These are phyloP conservation scores for Ostrea denselamellosa DNA, from an alignment of 1,140 invertebrate genomes.

Conservation along the genomic window DNA sequence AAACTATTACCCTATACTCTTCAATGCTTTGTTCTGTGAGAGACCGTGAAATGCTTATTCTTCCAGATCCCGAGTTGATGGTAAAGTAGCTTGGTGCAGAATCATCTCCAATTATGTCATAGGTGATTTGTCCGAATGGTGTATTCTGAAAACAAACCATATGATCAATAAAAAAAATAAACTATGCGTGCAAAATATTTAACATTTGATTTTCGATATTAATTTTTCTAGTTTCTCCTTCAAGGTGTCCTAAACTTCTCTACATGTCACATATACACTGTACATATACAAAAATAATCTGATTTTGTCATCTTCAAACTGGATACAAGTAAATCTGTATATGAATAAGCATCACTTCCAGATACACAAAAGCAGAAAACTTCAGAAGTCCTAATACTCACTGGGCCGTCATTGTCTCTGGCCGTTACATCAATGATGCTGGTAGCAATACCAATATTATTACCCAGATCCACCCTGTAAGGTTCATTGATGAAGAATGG, in stretches of 20 bases:
- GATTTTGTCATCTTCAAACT: too few species aligned
- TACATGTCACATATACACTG: too few species aligned
- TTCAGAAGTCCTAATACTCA: constrained; percentile 43
- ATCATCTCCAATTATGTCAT: constrained; percentile 59
- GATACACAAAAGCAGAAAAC: background rate
- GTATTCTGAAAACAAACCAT: constrained; percentile 17
- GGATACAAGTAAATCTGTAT: too few species aligned
- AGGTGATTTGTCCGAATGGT: constrained; percentile 54
- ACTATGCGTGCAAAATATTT: background rate
- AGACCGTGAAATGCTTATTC: constrained; percentile 36
- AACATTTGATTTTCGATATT: background rate
- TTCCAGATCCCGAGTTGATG: constrained; percentile 44
- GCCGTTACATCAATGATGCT: constrained; percentile 39
- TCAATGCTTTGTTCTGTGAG: constrained; percentile 21
- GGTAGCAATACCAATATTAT: constrained; percentile 24
- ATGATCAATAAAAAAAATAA: background rate
- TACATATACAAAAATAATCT: too few species aligned
- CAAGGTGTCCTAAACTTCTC: too few species aligned
- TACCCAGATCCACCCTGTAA: constrained; percentile 55
- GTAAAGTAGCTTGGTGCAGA: constrained; percentile 54
- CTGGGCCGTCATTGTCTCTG: constrained; percentile 39
- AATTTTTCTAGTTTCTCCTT: too few species aligned
- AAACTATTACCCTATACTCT: constrained; percentile 46
- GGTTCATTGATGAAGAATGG: constrained; percentile 62
- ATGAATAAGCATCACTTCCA: too few species aligned